Evolutionary conservation across 2,113 vertebrate species (phyloP).

Genomic region (Rhombomys opimus): DNA sequence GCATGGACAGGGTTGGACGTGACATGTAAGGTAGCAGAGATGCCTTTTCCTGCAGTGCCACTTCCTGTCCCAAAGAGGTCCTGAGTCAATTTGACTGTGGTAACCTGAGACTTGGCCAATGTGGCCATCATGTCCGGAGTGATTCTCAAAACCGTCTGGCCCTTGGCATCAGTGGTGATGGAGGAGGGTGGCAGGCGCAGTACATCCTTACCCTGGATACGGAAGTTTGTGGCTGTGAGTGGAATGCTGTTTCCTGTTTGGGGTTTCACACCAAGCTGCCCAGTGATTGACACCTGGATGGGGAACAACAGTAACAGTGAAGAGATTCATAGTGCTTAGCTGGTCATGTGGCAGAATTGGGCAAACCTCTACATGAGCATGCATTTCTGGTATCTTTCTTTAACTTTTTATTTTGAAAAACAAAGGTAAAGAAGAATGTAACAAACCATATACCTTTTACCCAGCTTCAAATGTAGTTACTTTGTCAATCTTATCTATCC

Average conservation of each 20-base stretch:
- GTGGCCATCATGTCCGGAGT: slow-evolving; percentile 99
- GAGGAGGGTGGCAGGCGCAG: slow-evolving; percentile 95
- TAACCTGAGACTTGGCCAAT: slow-evolving; percentile 95
- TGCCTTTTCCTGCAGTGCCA: slow-evolving; percentile 89
- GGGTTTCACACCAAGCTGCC: slow-evolving; percentile 95
- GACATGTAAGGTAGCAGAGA: slow-evolving; percentile 96
- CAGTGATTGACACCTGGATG: slow-evolving; percentile 95
- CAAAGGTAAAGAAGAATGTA: background rate
- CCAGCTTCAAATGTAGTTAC: background rate
- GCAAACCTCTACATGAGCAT: background rate
- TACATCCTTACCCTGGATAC: slow-evolving; percentile 97
- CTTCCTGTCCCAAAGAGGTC: slow-evolving; percentile 93
- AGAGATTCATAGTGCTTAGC: background rate
- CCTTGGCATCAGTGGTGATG: slow-evolving; percentile 97
- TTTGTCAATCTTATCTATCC: background rate
- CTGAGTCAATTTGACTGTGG: slow-evolving; percentile 96
- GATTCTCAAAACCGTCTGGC: slow-evolving; percentile 97
- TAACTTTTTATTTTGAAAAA: slow-evolving; percentile 11
- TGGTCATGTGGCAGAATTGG: accelerated
- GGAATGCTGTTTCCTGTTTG: slow-evolving; percentile 91
- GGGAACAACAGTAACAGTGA: background rate
- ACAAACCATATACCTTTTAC: background rate
- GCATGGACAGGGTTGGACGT: slow-evolving; percentile 89
- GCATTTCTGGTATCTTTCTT: background rate
- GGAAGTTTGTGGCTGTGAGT: slow-evolving; percentile 94